A percentile compares a stretch with the other conserved stretches of the same genome.
Conservation (phyloP, 2,113 vertebrate genomes). For the Spilogale gracilis region DNA sequence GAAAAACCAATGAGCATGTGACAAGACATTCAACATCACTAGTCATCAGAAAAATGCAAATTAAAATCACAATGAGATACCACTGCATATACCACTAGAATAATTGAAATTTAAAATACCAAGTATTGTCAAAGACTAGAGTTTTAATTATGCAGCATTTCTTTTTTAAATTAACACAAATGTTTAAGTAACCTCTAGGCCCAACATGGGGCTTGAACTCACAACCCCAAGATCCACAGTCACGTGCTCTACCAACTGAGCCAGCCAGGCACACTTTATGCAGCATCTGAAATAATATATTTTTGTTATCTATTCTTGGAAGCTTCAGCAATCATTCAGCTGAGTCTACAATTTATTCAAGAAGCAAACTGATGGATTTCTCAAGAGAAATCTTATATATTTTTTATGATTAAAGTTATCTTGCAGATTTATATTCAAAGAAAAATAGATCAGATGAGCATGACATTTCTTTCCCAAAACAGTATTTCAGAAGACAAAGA, state of each 20-base stretch:
- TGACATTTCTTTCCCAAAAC: conserved; percentile 31
- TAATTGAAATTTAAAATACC: conserved; percentile 3
- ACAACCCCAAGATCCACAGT: neutral
- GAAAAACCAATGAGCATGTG: neutral
- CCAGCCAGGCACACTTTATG: neutral
- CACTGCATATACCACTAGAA: neutral
- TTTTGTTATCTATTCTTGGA: conserved; percentile 18
- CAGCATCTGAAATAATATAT: neutral
- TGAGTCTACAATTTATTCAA: conserved; percentile 31
- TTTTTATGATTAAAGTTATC: conserved; percentile 54
- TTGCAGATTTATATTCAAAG: neutral
- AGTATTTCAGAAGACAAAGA: conserved; percentile 9
- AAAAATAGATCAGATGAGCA: neutral
- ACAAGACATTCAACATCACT: neutral
- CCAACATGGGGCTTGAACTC: neutral
- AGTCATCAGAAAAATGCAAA: neutral
- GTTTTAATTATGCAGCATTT: neutral
- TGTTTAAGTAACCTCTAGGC: neutral
- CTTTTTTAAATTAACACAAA: neutral
- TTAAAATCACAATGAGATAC: neutral
- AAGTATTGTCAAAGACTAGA: neutral
- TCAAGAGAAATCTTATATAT: neutral
- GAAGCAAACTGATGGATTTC: conserved; percentile 54
- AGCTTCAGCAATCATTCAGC: conserved; percentile 2
- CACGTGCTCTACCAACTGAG: neutral